Conservation (phyloP, 2,797 vertebrate species). For the Phalloptychus januarius region DNA sequence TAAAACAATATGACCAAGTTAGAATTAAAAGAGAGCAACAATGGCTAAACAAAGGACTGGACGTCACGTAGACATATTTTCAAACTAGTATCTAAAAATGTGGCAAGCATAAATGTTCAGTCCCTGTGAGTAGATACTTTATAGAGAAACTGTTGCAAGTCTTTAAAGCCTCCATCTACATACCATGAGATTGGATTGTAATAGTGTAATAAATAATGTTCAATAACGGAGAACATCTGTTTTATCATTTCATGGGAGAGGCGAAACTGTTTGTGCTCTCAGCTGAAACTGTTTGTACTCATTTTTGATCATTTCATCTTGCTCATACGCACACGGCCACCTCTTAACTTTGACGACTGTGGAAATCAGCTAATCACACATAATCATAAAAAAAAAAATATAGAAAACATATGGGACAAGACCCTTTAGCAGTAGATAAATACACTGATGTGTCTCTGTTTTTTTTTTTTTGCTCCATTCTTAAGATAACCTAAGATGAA, state of each 20-base stretch:
- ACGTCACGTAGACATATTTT: slow-evolving; percentile 6
- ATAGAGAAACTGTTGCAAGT: background rate
- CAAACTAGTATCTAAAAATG: too few species aligned
- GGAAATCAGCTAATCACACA: background rate
- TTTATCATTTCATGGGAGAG: too few species aligned
- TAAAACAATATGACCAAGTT: background rate
- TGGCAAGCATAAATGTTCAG: too few species aligned
- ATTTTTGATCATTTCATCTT: background rate
- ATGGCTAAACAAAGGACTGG: slow-evolving; percentile 1
- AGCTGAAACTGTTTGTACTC: too few species aligned
- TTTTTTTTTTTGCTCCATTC: background rate
- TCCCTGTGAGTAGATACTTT: too few species aligned
- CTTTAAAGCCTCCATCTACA: background rate
- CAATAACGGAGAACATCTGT: too few species aligned
- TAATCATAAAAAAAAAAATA: background rate
- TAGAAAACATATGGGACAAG: background rate
- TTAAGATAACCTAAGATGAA: background rate
- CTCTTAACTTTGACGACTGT: background rate
- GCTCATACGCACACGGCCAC: background rate
- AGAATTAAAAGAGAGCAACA: slow-evolving; percentile 12
- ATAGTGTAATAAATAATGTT: too few species aligned
- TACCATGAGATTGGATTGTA: background rate
- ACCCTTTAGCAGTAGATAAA: background rate
- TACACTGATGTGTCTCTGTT: background rate
- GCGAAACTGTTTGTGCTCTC: too few species aligned